Percentiles rank a stretch among this genome's conserved stretches.
Conservation (phyloP, 2,113 vertebrate genomes). For the Apteryx owenii region DNA sequence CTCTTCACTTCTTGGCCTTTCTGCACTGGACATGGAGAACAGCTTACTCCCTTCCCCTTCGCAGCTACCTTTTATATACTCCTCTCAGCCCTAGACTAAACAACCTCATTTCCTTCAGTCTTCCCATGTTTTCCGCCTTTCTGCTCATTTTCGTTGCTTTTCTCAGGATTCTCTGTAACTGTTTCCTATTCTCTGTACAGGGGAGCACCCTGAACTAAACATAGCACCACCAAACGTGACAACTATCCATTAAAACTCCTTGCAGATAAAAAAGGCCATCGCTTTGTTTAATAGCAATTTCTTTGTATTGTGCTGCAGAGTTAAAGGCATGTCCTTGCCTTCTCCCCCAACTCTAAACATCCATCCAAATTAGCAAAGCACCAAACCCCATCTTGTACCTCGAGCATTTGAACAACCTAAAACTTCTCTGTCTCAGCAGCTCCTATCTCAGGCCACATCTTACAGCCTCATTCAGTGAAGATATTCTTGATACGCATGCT, state of each 20-base stretch:
- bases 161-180: background rate
- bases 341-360: background rate
- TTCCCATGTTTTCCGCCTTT: background rate
- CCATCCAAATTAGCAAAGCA: background rate
- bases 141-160: background rate
- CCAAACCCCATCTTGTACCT: background rate
- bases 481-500: background rate
- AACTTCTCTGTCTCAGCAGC: background rate
- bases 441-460: background rate
- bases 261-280: background rate
- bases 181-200: background rate
- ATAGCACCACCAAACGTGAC: background rate
- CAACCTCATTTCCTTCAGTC: background rate
- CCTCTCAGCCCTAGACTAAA: background rate
- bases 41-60: background rate
- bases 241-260: background rate
- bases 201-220: background rate
- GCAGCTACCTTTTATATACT: background rate
- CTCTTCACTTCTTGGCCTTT: conserved; percentile 18
- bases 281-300: background rate
- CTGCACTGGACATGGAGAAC: background rate
- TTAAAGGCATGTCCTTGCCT: background rate
- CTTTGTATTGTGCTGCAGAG: background rate
- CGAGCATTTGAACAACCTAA: background rate
- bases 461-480: background rate